Base-by-base conservation (phyloP, 1,140 invertebrate genomes). In the Phocides pigmalion region DNA sequence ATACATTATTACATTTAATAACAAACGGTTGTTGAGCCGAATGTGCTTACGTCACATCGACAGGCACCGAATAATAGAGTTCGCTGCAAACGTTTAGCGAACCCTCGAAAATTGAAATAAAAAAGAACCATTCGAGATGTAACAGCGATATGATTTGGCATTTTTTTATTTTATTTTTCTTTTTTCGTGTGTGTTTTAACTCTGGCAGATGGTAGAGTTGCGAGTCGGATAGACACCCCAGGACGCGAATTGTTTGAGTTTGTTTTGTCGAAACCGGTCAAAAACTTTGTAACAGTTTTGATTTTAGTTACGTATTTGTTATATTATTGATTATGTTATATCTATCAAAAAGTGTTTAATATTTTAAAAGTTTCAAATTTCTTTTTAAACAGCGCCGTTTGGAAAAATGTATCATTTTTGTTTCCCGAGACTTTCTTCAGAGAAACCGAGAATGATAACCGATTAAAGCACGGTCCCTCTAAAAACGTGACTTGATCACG, bases 31-130 rank as follows among this genome's bases (percentile, higher is more conserved):
- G 81, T 78, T 77, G 84, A 84, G 75, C 47, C 66, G 74, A 89
- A 89, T 85, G 62, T 89, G 86, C 86, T 80, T 78, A 86, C 86
- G 86, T 89, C 86, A 88, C 77, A 83, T 49, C 70, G 70, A 66
- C 73, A 78, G 81, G 78, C 75, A 76, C 81, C 72, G 79, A 84
- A 90, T 90, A 90, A 90, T 90, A 90, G 85, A 90, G 86, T 87
- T 83, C 80, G 81, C 79, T 82, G 16, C 76, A 62, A 87, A 83
- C 86, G 85, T 89, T 90, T 90, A 90, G 82, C 81, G 84, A 82
- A 90, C 88, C 88, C 88, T 90, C 85, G 72, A 79, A 87, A 89
- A 90, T 87, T 89, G 84, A 84, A 89, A 89, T 90, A 90, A 90
- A 89, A 86, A 90, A 87, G 69, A 76, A 82, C 80, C 85, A 88